These are phyloP conservation scores for Apostichopus leukothele DNA, from an alignment of 53 echinoderm and acorn worm genomes.

Conservation along the genomic window DNA sequence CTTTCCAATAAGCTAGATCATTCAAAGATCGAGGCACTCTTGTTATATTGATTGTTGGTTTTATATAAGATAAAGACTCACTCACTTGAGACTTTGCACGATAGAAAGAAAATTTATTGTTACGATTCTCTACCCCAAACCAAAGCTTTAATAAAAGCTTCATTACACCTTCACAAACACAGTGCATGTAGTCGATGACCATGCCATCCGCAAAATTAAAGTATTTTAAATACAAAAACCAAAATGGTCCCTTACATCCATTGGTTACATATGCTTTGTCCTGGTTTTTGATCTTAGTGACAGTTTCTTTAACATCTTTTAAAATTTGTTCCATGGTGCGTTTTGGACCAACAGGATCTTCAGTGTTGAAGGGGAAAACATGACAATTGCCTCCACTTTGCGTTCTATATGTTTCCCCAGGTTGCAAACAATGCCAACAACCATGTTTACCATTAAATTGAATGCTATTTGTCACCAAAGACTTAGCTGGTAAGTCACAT, in stretches of 20 bases:
- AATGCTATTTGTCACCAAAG: slow-evolving; percentile 48
- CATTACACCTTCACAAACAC: slow-evolving; percentile 53
- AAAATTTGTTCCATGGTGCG: slow-evolving; percentile 27
- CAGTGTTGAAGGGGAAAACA: slow-evolving; percentile 38
- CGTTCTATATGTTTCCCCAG: slow-evolving; percentile 50
- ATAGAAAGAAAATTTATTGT: slow-evolving; percentile 30
- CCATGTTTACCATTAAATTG: slow-evolving; percentile 58
- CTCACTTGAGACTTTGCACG: slow-evolving; percentile 22
- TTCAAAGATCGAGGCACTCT: slow-evolving; percentile 51
- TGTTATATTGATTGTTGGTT: slow-evolving; percentile 46
- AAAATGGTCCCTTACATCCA: slow-evolving; percentile 55
- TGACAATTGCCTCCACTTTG: slow-evolving; percentile 47
- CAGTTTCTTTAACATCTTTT: not conserved
- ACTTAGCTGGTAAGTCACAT: slow-evolving; percentile 55
- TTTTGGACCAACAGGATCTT: slow-evolving; percentile 45
- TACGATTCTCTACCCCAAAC: slow-evolving; percentile 15
- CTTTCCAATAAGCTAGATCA: slow-evolving; percentile 53
- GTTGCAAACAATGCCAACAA: slow-evolving; percentile 55
- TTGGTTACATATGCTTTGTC: slow-evolving; percentile 8
- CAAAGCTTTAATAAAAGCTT: slow-evolving; percentile 49
- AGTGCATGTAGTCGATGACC: slow-evolving; percentile 56
- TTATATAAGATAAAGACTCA: slow-evolving; percentile 17
- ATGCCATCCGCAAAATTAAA: slow-evolving; percentile 48
- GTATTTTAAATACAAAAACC: slow-evolving; percentile 47
- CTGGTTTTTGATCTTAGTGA: slow-evolving; percentile 35